Conservation (phyloP, 2,113 vertebrate genomes). For the Sinocyclocheilus anophthalmus region DNA sequence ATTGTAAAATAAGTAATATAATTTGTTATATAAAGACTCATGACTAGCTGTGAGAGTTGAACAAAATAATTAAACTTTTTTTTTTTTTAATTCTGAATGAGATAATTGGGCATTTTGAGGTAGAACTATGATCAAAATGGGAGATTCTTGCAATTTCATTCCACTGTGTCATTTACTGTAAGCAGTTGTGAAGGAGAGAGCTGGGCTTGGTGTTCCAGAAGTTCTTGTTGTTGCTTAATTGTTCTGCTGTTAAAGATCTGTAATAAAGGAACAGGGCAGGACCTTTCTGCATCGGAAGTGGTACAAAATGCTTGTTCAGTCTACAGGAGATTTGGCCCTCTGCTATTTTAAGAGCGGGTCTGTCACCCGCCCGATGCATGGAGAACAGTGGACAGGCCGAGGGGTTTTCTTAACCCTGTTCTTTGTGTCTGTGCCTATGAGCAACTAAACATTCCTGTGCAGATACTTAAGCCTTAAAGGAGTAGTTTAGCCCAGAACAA, state of each 20-base stretch:
- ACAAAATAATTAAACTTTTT: no score
- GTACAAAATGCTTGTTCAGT: conserved; percentile 66
- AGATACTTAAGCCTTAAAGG: background rate
- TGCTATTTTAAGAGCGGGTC: conserved; percentile 69
- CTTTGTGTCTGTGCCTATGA: background rate
- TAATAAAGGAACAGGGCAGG: conserved; percentile 72
- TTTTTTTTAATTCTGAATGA: background rate
- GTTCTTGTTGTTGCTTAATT: conserved; percentile 68
- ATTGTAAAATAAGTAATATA: background rate
- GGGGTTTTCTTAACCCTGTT: background rate
- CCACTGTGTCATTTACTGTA: background rate
- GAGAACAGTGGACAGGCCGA: conserved; percentile 44
- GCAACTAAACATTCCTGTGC: background rate
- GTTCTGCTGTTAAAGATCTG: conserved; percentile 72
- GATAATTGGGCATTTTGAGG: background rate
- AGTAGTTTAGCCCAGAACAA: background rate
- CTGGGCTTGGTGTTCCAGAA: conserved; percentile 49
- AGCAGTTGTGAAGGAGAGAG: conserved; percentile 21
- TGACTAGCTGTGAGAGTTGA: background rate
- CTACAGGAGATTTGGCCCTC: conserved; percentile 64
- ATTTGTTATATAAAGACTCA: background rate
- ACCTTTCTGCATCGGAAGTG: conserved; percentile 70
- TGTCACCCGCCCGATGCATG: conserved; percentile 56
- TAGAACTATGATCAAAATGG: background rate
- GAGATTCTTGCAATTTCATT: background rate